Evolutionary conservation across 2,113 vertebrate genomes (phyloP).

Genomic region (Balaeniceps rex): DNA sequence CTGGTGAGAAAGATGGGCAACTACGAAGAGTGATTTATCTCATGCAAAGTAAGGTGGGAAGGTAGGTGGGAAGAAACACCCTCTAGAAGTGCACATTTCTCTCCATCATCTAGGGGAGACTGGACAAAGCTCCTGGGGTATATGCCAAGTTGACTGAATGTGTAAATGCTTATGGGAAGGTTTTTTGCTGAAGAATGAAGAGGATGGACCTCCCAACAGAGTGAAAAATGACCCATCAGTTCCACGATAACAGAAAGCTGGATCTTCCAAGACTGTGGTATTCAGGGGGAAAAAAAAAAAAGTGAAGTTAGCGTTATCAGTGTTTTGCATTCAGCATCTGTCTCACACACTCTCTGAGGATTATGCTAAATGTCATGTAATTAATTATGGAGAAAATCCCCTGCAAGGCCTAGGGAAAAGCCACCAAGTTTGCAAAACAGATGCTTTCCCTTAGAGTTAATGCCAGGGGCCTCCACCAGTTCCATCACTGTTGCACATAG

Average conservation of each 20-base stretch:
- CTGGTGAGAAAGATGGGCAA: neutral
- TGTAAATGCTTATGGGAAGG: neutral
- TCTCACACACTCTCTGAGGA: conserved; percentile 39
- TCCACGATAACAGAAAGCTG: neutral
- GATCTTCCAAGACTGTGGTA: neutral
- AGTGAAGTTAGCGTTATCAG: neutral
- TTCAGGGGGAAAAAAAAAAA: neutral
- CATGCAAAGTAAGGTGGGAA: neutral
- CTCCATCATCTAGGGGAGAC: neutral
- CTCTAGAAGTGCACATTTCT: neutral
- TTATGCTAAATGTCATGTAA: conserved; percentile 31
- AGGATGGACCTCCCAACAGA: neutral
- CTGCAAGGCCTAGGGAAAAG: neutral
- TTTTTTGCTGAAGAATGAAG: neutral
- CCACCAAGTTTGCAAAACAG: neutral
- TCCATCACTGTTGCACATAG: neutral
- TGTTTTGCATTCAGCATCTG: conserved; percentile 38
- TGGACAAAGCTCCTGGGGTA: neutral
- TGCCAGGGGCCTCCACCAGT: neutral
- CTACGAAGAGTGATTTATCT: neutral
- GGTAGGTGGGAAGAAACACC: neutral
- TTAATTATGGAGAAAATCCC: conserved; percentile 26
- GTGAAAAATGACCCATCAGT: conserved; percentile 21
- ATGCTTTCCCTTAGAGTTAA: neutral
- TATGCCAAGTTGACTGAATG: neutral